A percentile compares a stretch with the other conserved stretches of the same genome.
These are phyloP conservation scores for Adelognathus sp. DNA, from an alignment of 2,888 invertebrate genomes.

Conservation along the genomic window DNA sequence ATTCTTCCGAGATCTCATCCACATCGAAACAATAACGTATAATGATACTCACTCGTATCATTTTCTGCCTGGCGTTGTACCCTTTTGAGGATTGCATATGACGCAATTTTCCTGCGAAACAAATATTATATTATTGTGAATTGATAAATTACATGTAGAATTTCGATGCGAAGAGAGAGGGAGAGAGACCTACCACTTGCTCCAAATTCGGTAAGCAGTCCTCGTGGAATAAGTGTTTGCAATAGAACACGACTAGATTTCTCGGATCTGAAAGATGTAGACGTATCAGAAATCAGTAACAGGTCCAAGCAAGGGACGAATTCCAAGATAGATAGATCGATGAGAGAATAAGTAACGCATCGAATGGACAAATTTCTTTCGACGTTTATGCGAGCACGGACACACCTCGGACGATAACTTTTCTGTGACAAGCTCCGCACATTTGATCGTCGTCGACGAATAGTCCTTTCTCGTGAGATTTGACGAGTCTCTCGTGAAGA, in stretches of 20 bases:
- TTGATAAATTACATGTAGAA: slow-evolving; percentile 14
- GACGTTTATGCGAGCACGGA: slow-evolving; percentile 5
- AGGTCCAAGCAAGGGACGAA: too few relatives aligned
- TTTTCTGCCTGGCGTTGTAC: slow-evolving; percentile 67
- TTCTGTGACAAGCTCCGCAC: slow-evolving; percentile 91
- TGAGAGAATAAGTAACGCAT: neutral
- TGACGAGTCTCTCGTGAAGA: slow-evolving; percentile 90
- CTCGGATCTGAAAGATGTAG: slow-evolving; percentile 86
- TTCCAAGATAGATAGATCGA: neutral
- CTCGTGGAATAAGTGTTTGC: slow-evolving; percentile 94
- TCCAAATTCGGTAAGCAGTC: slow-evolving; percentile 87
- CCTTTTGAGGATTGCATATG: slow-evolving; percentile 82
- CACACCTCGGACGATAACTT: slow-evolving; percentile 87
- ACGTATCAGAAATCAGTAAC: too few relatives aligned
- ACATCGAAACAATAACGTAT: neutral
- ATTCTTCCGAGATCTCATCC: neutral
- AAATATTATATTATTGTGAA: slow-evolving; percentile 47
- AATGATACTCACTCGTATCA: slow-evolving; percentile 63
- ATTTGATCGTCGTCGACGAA: slow-evolving; percentile 87
- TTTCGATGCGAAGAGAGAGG: neutral
- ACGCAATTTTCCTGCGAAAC: slow-evolving; percentile 82
- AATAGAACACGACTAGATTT: slow-evolving; percentile 91
- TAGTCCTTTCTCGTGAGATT: slow-evolving; percentile 90
- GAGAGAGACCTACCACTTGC: slow-evolving; percentile 70
- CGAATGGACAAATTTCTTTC: neutral